A percentile compares a stretch with the other conserved stretches of the same genome.
phyloP scores from a whole-genome alignment of 2,888 invertebrate species.

The Incurvaria masculella region DNA sequence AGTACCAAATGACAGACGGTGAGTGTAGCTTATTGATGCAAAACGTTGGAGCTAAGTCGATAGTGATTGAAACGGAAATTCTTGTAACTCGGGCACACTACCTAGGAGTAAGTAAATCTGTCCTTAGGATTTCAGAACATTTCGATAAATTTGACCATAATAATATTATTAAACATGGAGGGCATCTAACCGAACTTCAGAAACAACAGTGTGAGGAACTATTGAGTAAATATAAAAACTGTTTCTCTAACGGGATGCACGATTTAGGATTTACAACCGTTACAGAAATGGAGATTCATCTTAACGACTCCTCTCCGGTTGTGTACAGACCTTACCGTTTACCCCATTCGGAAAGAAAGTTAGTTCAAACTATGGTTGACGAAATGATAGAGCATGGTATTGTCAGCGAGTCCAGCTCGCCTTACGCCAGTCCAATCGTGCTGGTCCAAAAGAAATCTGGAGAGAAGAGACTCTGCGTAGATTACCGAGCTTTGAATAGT shows the following conservation, averaged over 20 bases:
- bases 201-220: background rate
- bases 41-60: no score
- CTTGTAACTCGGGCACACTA: no score
- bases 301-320: constrained; percentile 8
- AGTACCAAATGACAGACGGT: no score
- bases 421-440: constrained; percentile 20
- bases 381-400: constrained; percentile 4
- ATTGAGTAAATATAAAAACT: background rate
- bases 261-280: background rate
- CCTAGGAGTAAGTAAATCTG: no score
- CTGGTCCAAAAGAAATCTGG: constrained; percentile 17
- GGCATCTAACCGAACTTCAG: background rate
- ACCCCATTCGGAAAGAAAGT: constrained; percentile 5
- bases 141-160: no score
- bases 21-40: background rate
- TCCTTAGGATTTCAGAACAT: no score
- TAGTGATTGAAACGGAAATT: no score
- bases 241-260: background rate
- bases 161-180: background rate
- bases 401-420: constrained; percentile 10
- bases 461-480: constrained; percentile 18
- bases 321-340: constrained; percentile 6
- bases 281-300: constrained; percentile 2
- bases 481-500: constrained; percentile 21
- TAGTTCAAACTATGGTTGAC: constrained; percentile 7